These are phyloP conservation scores for Microctonus aethiopoides DNA, from an alignment of 2,888 invertebrate species.

Conservation along the genomic window DNA sequence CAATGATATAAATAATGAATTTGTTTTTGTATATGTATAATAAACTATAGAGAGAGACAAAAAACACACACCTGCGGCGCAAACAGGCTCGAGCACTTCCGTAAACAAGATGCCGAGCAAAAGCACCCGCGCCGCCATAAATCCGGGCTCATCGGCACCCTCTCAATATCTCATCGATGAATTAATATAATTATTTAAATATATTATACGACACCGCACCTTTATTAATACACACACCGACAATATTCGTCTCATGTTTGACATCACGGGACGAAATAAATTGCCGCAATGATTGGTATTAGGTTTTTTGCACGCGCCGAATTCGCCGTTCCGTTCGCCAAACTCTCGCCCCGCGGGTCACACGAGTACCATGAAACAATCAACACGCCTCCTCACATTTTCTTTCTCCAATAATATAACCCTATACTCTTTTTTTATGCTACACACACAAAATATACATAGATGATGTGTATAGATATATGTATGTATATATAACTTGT, in stretches of 20 bases:
- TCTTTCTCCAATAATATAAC: neutral
- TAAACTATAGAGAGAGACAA: neutral
- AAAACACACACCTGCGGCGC: conserved; percentile 61
- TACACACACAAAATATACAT: neutral
- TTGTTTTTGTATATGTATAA: neutral
- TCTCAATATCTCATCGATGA: conserved; percentile 52
- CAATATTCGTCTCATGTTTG: conserved; percentile 58
- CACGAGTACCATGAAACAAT: neutral
- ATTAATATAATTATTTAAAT: conserved; percentile 48
- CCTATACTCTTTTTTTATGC: neutral
- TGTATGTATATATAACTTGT: neutral
- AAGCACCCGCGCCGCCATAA: conserved; percentile 67
- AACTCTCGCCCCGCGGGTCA: conserved; percentile 39
- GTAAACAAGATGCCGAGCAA: conserved; percentile 66
- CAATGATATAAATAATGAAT: conserved; percentile 7
- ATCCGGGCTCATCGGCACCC: conserved; percentile 63
- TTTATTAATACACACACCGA: conserved; percentile 48
- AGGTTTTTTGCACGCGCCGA: conserved; percentile 20
- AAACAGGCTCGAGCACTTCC: conserved; percentile 64
- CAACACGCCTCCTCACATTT: conserved; percentile 2
- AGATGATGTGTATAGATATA: neutral
- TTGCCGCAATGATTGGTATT: neutral
- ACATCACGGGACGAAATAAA: conserved; percentile 45
- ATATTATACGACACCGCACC: conserved; percentile 50
- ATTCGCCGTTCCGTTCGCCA: conserved; percentile 51